phyloP scores from a whole-genome alignment of 2,888 invertebrate genomes.

The Rambutsinella grinnellia region DNA sequence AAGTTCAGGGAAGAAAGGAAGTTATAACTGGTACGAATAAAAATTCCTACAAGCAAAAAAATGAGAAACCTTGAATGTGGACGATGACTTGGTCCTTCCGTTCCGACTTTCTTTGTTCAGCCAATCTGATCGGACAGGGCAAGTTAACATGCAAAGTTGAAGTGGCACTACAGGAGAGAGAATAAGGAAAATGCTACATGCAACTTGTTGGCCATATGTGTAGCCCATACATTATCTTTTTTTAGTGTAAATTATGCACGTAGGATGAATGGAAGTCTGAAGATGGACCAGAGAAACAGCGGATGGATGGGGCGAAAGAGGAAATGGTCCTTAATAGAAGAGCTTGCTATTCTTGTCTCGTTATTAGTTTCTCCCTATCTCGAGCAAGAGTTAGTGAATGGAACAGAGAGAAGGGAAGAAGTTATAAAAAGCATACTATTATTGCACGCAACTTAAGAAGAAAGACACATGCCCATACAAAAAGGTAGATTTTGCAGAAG shows the following conservation, averaged over 20 bases:
- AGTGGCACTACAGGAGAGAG: no score
- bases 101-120: conserved; percentile 19
- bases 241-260: conserved; percentile 22
- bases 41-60: conserved; percentile 35
- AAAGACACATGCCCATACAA: no score
- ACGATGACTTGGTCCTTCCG: conserved; percentile 46
- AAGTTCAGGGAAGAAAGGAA: conserved; percentile 39
- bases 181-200: not conserved
- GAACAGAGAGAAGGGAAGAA: not conserved
- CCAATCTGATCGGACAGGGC: conserved; percentile 25
- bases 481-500: not conserved
- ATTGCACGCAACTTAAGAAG: not conserved
- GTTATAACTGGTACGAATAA: conserved; percentile 28
- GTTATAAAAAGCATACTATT: not conserved
- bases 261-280: not conserved
- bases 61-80: conserved; percentile 47
- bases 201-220: not conserved
- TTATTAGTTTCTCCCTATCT: no score
- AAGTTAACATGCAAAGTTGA: not conserved
- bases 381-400: not conserved
- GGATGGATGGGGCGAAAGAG: conserved; percentile 56
- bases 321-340: conserved; percentile 44
- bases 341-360: conserved; percentile 17
- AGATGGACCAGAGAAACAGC: conserved; percentile 27
- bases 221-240: not conserved